A percentile compares a stretch with the other conserved stretches of the same genome.
phyloP scores from a whole-genome alignment of 2,113 vertebrate genomes.

The Zosterops japonicus region DNA sequence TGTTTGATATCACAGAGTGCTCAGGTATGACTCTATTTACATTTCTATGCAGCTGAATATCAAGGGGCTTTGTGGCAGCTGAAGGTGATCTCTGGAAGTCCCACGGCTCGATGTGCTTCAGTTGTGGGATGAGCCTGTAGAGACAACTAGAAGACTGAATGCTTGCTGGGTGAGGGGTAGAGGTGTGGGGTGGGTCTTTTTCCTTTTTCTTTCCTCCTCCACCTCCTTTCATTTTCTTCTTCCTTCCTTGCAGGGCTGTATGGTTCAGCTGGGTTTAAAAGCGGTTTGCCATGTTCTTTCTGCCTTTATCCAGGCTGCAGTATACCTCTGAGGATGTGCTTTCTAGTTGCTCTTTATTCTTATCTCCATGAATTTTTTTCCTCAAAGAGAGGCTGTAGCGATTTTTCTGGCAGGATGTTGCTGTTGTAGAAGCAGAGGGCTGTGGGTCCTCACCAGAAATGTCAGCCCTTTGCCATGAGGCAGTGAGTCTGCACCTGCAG shows the following conservation, averaged over 20 bases:
- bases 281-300: neutral
- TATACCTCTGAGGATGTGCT: neutral
- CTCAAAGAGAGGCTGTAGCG: neutral
- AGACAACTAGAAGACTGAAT: neutral
- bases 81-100: neutral
- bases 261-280: neutral
- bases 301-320: neutral
- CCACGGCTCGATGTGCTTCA: neutral
- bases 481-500: neutral
- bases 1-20: neutral
- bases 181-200: neutral
- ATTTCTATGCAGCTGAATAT: neutral
- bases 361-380: neutral
- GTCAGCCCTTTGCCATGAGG: conserved; percentile 17
- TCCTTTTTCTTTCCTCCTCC: neutral
- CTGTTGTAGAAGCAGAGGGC: neutral
- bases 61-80: neutral
- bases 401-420: neutral
- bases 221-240: neutral
- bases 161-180: neutral
- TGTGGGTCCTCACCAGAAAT: conserved; percentile 12
- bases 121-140: neutral
- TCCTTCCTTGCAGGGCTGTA: neutral
- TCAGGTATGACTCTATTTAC: neutral
- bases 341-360: conserved; percentile 21